Conservation (phyloP, 2,797 vertebrate genomes). For the Tinamus major region DNA sequence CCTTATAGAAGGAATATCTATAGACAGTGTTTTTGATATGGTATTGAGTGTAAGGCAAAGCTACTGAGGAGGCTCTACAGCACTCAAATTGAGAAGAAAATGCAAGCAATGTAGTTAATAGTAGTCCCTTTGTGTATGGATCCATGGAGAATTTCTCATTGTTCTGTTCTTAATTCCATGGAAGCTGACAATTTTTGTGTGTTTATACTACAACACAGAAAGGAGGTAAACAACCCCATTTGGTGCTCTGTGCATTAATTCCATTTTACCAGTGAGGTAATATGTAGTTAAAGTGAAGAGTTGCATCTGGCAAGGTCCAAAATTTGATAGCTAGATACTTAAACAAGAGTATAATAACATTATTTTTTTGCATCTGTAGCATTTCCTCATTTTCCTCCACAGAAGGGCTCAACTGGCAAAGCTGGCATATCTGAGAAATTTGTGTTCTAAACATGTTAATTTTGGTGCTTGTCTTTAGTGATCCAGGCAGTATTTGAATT, state of each 20-base stretch:
- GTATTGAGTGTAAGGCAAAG: neutral
- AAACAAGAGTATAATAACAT: neutral
- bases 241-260: neutral
- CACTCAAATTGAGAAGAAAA: neutral
- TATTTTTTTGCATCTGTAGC: neutral
- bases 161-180: neutral
- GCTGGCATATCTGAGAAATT: neutral
- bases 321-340: neutral
- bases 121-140: neutral
- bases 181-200: neutral
- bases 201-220: neutral
- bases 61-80: neutral
- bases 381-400: neutral
- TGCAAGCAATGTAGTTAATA: accelerated
- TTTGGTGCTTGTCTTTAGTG: neutral
- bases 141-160: neutral
- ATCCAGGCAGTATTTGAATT: neutral
- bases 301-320: neutral
- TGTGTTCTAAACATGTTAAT: neutral
- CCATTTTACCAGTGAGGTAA: neutral
- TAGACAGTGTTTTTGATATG: neutral
- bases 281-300: neutral
- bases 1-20: neutral
- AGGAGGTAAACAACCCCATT: neutral
- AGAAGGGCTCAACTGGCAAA: neutral